Evolutionary conservation across 2,797 vertebrate species (phyloP), one percentile per base, ranked within the genome.

Genomic region (Decapterus maruadsi): DNA sequence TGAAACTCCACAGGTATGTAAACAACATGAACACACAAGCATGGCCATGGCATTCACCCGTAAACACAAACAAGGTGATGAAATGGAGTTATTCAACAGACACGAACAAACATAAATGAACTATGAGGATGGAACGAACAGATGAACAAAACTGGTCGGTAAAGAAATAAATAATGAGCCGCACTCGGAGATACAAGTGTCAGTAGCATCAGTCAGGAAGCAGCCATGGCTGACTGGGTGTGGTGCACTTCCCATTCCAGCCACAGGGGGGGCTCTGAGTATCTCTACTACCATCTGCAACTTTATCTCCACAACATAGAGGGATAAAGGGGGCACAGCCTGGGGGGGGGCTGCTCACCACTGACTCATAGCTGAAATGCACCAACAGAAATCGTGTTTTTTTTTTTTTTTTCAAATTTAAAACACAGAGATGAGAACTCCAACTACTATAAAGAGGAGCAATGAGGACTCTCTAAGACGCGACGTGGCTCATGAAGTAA

Each of bases 241-340:
- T 90, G 90, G 78, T 75, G 71, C 17, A 64, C 22, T 81, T 87
- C 46, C 60, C 68, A 70, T 81, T 90, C 81, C 70, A 74, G 75
- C 78, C 88, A 90, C 84, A 84, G 11, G 76, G 51, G 68, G 78
- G 31, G 57, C 72, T 72, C 60, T 34, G 22, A 26, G 8, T 11
- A 54, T 62, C 50, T 64, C 38, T 51, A 29, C 20, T 6, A 29
- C 31, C 45, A 68, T 54, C 55, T 43, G 22, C 34, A 40, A 48
- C 36, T 64, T 53, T 16, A 82, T 34, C 54, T 51, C n/a, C 43
- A 68, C 46, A 36, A 58, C 45, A 22, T 51, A 40, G n/a, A n/a
- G n/a, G 19, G 53, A 45, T 22, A 31, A 69, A 31, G 3, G 8
- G 19, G 26, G 43, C 22, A 55, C 26, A 58, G 42, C 31, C 29